Evolutionary conservation across 2,113 vertebrate genomes (phyloP).

Genomic region (Saccopteryx leptura): DNA sequence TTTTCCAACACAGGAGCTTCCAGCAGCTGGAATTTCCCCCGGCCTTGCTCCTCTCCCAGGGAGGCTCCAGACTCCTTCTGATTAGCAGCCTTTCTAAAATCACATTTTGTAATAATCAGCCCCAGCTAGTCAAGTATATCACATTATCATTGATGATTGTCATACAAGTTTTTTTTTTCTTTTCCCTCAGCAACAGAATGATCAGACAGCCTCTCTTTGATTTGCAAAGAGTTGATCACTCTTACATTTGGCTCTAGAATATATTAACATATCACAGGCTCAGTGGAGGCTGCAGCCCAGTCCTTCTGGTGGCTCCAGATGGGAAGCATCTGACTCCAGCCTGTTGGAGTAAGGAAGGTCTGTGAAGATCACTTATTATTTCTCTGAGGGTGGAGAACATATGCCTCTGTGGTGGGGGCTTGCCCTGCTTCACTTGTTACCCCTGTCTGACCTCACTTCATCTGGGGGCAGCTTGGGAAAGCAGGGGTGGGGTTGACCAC

Average conservation of each 20-base stretch:
- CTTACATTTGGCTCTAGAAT: conserved; percentile 18
- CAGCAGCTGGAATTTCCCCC: background rate
- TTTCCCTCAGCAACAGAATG: background rate
- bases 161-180: background rate
- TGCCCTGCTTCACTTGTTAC: background rate
- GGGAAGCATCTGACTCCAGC: background rate
- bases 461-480: background rate
- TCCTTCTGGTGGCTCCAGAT: conserved; percentile 56
- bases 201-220: conserved; percentile 61
- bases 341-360: background rate
- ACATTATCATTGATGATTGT: conserved; percentile 59
- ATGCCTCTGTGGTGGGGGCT: background rate
- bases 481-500: background rate
- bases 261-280: background rate
- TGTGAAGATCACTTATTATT: background rate
- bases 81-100: conserved; percentile 65
- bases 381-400: background rate
- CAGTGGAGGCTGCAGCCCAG: background rate
- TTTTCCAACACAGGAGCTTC: background rate
- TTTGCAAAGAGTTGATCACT: conserved; percentile 72
- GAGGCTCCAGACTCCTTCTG: background rate
- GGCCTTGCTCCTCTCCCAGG: background rate
- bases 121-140: conserved; percentile 6
- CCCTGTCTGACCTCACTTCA: background rate
- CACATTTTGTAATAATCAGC: conserved; percentile 52